phyloP scores from a whole-genome alignment of 2,888 invertebrate genomes.

The Chrysina gloriosa region DNA sequence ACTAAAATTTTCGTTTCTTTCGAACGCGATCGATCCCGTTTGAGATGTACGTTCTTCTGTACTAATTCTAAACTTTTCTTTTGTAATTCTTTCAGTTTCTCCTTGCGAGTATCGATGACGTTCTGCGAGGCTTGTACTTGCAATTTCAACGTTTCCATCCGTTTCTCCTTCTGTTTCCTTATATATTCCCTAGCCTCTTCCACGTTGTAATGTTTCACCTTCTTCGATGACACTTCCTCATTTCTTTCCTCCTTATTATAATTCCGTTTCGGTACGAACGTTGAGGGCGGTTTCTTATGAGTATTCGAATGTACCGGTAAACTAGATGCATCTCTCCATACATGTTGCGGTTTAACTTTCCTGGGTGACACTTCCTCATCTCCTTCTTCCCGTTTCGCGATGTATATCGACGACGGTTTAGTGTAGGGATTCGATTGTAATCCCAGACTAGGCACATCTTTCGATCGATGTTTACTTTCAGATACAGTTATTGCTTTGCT shows the following conservation, averaged over 20 bases:
- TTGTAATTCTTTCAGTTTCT: constrained; percentile 64
- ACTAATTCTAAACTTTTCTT: constrained; percentile 65
- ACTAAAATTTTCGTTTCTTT: constrained; percentile 43
- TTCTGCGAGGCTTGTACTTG: constrained; percentile 55
- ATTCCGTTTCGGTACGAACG: constrained; percentile 2
- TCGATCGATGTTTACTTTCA: constrained; percentile 25
- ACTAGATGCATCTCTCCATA: not conserved
- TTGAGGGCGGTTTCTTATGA: constrained; percentile 7
- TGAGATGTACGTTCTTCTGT: constrained; percentile 61
- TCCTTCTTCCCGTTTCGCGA: too few species aligned
- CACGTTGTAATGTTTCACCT: constrained; percentile 63
- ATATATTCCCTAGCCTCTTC: constrained; percentile 69
- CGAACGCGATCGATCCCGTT: constrained; percentile 55
- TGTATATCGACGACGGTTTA: too few species aligned
- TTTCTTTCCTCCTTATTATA: constrained; percentile 18
- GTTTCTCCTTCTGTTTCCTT: constrained; percentile 68
- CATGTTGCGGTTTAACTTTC: too few species aligned
- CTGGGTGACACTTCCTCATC: too few species aligned
- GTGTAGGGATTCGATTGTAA: too few species aligned
- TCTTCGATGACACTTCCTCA: constrained; percentile 46
- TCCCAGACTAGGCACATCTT: too few species aligned
- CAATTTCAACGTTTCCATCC: constrained; percentile 61
- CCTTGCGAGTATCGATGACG: constrained; percentile 36
- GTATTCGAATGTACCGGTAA: not conserved
- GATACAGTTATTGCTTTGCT: constrained; percentile 20